Evolutionary conservation across 2,888 invertebrate genomes (phyloP).

Genomic region (Ecliptopera silaceata): DNA sequence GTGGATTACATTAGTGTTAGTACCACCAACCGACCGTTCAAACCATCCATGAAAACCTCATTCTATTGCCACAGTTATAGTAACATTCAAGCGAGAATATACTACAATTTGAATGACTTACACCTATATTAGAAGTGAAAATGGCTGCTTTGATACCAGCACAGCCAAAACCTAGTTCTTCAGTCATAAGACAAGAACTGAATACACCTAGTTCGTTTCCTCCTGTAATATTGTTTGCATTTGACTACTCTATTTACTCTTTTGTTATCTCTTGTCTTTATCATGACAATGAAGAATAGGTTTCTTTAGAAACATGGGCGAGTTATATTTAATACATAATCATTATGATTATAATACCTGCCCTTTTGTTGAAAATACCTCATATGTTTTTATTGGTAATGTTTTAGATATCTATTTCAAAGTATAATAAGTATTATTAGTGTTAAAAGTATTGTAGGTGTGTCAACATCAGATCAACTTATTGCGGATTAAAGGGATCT

Average conservation of each 20-base stretch:
- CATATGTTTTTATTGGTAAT: too few relatives aligned
- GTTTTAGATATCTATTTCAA: too few relatives aligned
- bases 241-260: conserved; percentile 1
- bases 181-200: conserved; percentile 54
- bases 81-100: background rate
- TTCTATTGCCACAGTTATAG: background rate
- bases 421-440: too few relatives aligned
- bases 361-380: too few relatives aligned
- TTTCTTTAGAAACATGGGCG: too few relatives aligned
- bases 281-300: too few relatives aligned
- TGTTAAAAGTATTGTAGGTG: too few relatives aligned
- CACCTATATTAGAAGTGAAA: conserved; percentile 51
- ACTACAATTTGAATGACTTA: conserved; percentile 41
- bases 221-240: conserved; percentile 53
- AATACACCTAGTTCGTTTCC: conserved; percentile 82
- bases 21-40: background rate
- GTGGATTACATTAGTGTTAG: background rate
- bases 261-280: background rate
- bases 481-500: too few relatives aligned
- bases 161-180: conserved; percentile 85
- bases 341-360: too few relatives aligned
- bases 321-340: too few relatives aligned
- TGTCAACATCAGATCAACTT: too few relatives aligned
- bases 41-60: conserved; percentile 2
- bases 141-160: conserved; percentile 77